Evolutionary conservation across 2,797 vertebrate genomes (phyloP).

Genomic region (Helarctos malayanus): DNA sequence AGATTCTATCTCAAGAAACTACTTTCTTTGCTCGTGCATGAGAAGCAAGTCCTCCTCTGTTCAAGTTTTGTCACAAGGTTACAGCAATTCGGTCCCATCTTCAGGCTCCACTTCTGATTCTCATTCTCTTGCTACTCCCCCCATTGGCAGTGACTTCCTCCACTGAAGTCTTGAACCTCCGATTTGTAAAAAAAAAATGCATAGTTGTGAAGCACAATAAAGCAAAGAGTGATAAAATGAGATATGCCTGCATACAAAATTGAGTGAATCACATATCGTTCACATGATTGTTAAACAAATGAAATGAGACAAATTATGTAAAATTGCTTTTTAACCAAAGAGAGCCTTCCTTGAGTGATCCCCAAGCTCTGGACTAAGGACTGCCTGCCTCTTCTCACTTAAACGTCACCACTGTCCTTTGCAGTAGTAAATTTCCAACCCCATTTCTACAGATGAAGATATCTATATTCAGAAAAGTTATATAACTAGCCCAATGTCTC

Average conservation of each 20-base stretch:
- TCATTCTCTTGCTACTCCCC: background rate
- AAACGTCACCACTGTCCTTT: background rate
- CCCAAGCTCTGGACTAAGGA: background rate
- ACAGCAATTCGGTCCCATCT: background rate
- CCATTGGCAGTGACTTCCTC: background rate
- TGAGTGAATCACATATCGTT: background rate
- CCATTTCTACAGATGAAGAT: background rate
- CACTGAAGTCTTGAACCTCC: background rate
- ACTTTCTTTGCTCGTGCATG: background rate
- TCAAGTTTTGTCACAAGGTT: background rate
- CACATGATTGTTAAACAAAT: background rate
- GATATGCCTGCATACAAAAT: background rate
- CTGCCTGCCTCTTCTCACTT: background rate
- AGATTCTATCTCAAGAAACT: background rate
- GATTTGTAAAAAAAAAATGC: background rate
- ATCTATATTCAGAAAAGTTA: background rate
- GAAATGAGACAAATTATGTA: background rate
- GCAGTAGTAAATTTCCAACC: background rate
- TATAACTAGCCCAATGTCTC: background rate
- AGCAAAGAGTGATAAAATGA: background rate
- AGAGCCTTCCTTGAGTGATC: background rate
- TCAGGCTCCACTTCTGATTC: background rate
- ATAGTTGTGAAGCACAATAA: background rate
- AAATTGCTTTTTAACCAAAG: background rate
- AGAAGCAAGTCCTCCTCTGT: background rate